Evolutionary conservation across 1,140 invertebrate species (phyloP).

Genomic region (Drosophila parabipectinata): DNA sequence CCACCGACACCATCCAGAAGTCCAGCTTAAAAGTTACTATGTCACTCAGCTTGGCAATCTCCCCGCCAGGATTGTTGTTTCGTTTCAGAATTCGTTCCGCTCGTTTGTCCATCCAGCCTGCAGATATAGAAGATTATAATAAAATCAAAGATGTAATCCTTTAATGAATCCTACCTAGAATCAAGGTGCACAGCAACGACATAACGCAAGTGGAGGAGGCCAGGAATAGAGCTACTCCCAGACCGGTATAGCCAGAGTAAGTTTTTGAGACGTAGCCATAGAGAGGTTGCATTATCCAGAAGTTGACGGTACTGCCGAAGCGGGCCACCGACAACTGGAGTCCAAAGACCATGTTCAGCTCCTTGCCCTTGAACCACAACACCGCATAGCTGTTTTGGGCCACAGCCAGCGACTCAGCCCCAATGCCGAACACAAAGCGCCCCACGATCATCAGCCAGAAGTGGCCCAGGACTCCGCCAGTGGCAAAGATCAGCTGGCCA

Average conservation of each 20-base stretch:
- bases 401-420: constrained; percentile 97
- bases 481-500: constrained; percentile 95
- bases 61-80: constrained; percentile 86
- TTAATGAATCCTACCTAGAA: constrained; percentile 85
- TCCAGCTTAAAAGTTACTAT: constrained; percentile 92
- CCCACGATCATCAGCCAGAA: constrained; percentile 97
- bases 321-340: constrained; percentile 96
- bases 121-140: neutral
- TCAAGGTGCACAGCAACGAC: constrained; percentile 92
- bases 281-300: constrained; percentile 94
- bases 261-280: constrained; percentile 90
- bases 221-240: constrained; percentile 93
- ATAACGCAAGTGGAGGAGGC: constrained; percentile 91
- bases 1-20: constrained; percentile 95
- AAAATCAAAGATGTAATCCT: neutral
- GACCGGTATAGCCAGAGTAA: constrained; percentile 88
- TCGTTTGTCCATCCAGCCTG: constrained; percentile 92
- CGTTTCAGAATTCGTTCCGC: constrained; percentile 91
- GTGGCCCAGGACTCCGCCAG: constrained; percentile 90
- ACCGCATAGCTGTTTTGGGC: constrained; percentile 99
- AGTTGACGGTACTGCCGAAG: constrained; percentile 97
- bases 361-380: constrained; percentile 98
- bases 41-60: constrained; percentile 92
- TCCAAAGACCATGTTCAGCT: constrained; percentile 99
- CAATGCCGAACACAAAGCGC: constrained; percentile 98